Evolutionary conservation across 2,797 vertebrate species (phyloP), one percentile per base, ranked within the genome.

Genomic region (Vireo griseus): DNA sequence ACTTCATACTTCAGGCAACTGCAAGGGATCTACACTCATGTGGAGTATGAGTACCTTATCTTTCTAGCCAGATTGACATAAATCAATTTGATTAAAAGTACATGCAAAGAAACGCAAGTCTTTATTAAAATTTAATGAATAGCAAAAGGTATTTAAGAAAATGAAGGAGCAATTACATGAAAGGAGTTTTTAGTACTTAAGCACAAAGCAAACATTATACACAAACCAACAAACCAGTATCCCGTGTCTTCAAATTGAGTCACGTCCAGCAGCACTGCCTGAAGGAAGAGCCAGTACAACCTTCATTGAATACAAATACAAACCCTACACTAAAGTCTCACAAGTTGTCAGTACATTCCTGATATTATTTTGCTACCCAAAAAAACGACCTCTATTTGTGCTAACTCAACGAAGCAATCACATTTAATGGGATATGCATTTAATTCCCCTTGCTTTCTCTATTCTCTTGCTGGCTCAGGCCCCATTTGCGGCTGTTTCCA

Each of bases 61-160:
- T n/a, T 80, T 83, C 55, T 21, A 67, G 72, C 29, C 58, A 74
- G 79, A 54, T 9, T 25, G 69, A 28, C 25, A 37, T 16, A 31
- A 28, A 58, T 37, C 16, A 51, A 28, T 48, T 73, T 57, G 76
- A 88, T 88, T 81, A 54, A 81, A 77, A 84, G 84, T 40, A 73
- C 13, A 86, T n/a, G 45, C 50, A 82, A 75, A 83, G 40, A 51
- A 91, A 45, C 24, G 13, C 22, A 44, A n/a, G 7, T 71, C 42
- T 75, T 88, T 81, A 72, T 90, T 92, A 78, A 83, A 59, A 51
- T 13, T 9, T 71, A 61, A 92, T 28, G 13, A 71, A 69, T 67
- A 83, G 58, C 28, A 71, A 67, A 52, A 57, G 33, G 9, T 54
- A 57, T 33, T 78, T 54, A 67, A 88, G 61, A 33, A 80, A 88